phyloP scores from a whole-genome alignment of 1,140 invertebrate species.

The Hylaeus volcanicus region DNA sequence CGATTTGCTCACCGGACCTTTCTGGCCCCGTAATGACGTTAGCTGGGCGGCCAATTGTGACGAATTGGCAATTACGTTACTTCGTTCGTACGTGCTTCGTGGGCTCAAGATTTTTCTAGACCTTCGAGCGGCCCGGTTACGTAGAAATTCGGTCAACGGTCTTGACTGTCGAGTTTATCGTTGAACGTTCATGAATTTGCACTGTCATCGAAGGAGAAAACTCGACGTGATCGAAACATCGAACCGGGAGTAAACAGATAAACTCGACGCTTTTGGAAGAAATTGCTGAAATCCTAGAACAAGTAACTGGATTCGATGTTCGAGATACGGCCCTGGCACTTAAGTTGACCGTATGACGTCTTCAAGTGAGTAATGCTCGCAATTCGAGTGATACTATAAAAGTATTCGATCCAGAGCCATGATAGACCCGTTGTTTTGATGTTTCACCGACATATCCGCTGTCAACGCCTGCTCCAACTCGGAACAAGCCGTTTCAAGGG shows the following conservation, averaged over 20 bases:
- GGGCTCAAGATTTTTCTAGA: slow-evolving; percentile 21
- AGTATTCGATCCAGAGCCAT: slow-evolving; percentile 61
- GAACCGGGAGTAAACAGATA: background rate
- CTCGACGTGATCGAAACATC: background rate
- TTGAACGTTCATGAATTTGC: background rate
- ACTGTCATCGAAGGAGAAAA: background rate
- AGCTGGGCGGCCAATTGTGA: slow-evolving; percentile 23
- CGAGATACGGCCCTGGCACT: slow-evolving; percentile 60
- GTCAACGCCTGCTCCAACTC: slow-evolving; percentile 4
- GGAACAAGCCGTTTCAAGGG: background rate
- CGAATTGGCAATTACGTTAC: slow-evolving; percentile 33
- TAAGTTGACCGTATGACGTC: slow-evolving; percentile 59
- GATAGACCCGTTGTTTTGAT: slow-evolving; percentile 58
- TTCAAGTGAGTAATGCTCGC: slow-evolving; percentile 68
- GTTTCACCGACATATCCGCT: slow-evolving; percentile 42
- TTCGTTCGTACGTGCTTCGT: background rate
- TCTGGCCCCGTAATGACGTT: slow-evolving; percentile 21
- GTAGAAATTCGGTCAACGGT: background rate
- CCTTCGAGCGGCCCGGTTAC: background rate
- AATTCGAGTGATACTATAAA: slow-evolving; percentile 64
- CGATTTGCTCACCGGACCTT: slow-evolving; percentile 14
- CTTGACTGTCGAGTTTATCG: background rate
- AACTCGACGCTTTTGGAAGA: background rate
- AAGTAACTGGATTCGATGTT: background rate
- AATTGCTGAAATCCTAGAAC: background rate